Conservation (phyloP, 2,113 vertebrate species). For the Pagrus major region DNA sequence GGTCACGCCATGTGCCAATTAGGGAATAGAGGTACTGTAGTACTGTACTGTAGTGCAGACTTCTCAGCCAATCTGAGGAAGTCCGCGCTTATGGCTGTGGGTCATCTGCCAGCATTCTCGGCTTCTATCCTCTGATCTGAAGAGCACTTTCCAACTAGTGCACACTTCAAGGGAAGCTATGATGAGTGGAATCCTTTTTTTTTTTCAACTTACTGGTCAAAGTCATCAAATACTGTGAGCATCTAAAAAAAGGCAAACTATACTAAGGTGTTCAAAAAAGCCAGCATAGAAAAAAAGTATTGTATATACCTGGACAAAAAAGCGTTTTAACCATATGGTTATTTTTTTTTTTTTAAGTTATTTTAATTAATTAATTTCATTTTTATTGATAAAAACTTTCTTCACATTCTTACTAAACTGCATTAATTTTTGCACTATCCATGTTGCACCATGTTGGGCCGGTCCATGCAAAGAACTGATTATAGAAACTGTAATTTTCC, state of each 20-base stretch:
- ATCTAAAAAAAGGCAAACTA: constrained; percentile 30
- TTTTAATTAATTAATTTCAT: too few relatives aligned
- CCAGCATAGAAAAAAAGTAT: neutral
- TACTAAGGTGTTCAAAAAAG: constrained; percentile 20
- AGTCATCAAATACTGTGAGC: constrained; percentile 30
- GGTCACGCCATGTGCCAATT: constrained; percentile 79
- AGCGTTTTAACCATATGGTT: constrained; percentile 61
- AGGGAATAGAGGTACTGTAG: constrained; percentile 69
- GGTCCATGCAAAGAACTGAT: neutral
- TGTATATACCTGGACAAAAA: constrained; percentile 7
- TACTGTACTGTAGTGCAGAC: constrained; percentile 43
- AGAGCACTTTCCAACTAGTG: constrained; percentile 42
- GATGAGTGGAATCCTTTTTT: constrained; percentile 28
- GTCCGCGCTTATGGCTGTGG: constrained; percentile 51
- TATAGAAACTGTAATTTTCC: neutral
- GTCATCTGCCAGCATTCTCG: constrained; percentile 60
- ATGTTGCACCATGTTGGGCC: too few relatives aligned
- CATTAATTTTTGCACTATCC: constrained; percentile 29
- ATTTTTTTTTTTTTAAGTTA: too few relatives aligned
- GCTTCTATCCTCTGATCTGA: constrained; percentile 52
- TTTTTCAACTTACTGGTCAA: constrained; percentile 18
- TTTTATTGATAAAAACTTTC: too few relatives aligned
- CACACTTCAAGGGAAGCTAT: constrained; percentile 43
- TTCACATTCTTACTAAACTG: too few relatives aligned
- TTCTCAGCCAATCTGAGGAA: constrained; percentile 60